Percentiles rank a stretch among this genome's conserved stretches.
Conservation (phyloP, 1,140 invertebrate genomes). For the Luehdorfia chinensis region DNA sequence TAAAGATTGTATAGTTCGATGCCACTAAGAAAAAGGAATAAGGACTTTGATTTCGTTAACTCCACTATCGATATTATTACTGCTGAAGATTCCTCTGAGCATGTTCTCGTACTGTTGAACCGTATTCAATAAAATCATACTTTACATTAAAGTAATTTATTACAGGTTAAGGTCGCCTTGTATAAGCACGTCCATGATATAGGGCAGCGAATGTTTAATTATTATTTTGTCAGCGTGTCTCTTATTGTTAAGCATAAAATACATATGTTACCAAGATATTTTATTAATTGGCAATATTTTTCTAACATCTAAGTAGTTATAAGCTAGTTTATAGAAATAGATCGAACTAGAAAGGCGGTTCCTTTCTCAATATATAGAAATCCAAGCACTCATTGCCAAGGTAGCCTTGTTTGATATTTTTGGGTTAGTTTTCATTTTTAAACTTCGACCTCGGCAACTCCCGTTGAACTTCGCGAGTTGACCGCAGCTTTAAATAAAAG, state of each 20-base stretch:
- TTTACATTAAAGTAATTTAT: slow-evolving; percentile 64
- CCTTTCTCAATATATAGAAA: slow-evolving; percentile 1
- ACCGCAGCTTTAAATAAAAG: not conserved
- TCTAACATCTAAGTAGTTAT: slow-evolving; percentile 42
- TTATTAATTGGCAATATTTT: slow-evolving; percentile 52
- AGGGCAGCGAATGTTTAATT: slow-evolving; percentile 55
- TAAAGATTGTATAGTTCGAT: too few relatives aligned
- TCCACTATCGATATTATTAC: too few relatives aligned
- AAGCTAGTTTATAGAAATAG: slow-evolving; percentile 32
- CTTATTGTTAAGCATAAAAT: slow-evolving; percentile 35
- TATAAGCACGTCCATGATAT: slow-evolving; percentile 62
- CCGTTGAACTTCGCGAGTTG: too few relatives aligned
- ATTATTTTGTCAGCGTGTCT: slow-evolving; percentile 47
- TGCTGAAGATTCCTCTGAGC: too few relatives aligned
- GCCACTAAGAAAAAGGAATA: too few relatives aligned
- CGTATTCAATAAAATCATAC: too few relatives aligned
- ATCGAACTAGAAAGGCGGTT: slow-evolving; percentile 27
- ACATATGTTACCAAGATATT: slow-evolving; percentile 52
- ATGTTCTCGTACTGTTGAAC: too few relatives aligned
- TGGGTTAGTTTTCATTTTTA: slow-evolving; percentile 17
- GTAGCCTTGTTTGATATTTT: not conserved
- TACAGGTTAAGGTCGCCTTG: slow-evolving; percentile 60
- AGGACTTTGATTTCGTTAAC: too few relatives aligned
- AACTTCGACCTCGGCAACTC: too few relatives aligned
- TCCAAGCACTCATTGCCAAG: not conserved